phyloP scores from a whole-genome alignment of 2,797 vertebrate species.

The Pteronotus mesoamericanus region DNA sequence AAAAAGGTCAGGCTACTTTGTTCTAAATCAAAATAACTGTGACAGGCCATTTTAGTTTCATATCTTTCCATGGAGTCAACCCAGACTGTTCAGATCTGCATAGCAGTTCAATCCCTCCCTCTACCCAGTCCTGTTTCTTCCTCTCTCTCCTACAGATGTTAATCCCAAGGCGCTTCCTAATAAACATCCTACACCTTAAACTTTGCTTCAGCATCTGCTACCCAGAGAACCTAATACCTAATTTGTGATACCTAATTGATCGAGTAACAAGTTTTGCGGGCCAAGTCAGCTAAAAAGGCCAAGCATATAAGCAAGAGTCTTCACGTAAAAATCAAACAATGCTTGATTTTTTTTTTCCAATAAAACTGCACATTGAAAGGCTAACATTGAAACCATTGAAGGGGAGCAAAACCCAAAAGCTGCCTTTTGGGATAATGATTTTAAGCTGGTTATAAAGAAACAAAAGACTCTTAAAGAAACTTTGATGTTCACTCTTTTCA shows the following conservation, averaged over 20 bases:
- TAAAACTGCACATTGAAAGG: not conserved
- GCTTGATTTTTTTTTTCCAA: not conserved
- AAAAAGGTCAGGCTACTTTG: not conserved
- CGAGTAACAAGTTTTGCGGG: not conserved
- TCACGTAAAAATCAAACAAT: not conserved
- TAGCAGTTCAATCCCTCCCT: not conserved
- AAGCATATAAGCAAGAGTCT: not conserved
- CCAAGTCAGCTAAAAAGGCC: not conserved
- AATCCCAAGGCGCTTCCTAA: not conserved
- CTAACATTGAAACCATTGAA: not conserved
- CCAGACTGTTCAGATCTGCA: not conserved
- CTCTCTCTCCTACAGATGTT: not conserved
- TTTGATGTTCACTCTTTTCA: not conserved
- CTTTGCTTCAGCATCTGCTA: not conserved
- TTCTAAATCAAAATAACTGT: not conserved
- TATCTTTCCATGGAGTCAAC: not conserved
- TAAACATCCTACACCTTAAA: not conserved
- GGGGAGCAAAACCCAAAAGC: not conserved
- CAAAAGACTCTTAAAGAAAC: not conserved
- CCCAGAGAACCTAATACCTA: not conserved
- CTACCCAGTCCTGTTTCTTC: not conserved
- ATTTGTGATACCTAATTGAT: not conserved
- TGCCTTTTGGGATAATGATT: not conserved
- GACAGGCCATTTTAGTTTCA: not conserved
- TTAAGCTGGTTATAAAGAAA: not conserved